These are phyloP conservation scores for Callyntrura sp. DNA, from an alignment of 2,888 invertebrate genomes.

Conservation along the genomic window DNA sequence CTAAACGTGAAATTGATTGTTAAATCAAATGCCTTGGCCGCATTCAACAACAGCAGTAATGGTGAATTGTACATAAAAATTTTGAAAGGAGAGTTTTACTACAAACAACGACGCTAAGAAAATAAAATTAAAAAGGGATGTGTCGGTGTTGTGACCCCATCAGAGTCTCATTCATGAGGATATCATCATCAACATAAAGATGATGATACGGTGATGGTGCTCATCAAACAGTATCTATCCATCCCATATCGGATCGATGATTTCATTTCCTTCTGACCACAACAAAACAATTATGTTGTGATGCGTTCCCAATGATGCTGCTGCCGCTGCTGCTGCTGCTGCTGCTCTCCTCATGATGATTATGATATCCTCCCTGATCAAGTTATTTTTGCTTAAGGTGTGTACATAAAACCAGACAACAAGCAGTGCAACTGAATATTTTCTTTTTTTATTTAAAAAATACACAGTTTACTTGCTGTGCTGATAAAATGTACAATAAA, in stretches of 20 bases:
- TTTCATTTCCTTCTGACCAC: conserved; percentile 75
- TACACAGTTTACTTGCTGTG: conserved; percentile 60
- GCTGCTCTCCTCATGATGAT: too few species aligned
- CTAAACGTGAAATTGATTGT: conserved; percentile 40
- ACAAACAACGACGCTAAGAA: neutral
- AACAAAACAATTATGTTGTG: conserved; percentile 45
- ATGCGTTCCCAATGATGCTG: too few species aligned
- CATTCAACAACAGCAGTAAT: neutral
- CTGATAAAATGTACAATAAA: conserved; percentile 43
- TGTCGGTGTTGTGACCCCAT: conserved; percentile 69
- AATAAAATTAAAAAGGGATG: conserved; percentile 56
- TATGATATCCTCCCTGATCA: conserved; percentile 63
- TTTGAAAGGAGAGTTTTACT: too few species aligned
- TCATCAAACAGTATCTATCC: conserved; percentile 42
- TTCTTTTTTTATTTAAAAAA: conserved; percentile 31
- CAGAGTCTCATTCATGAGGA: conserved; percentile 39
- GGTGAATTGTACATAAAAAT: neutral
- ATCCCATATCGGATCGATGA: conserved; percentile 75
- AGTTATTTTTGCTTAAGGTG: conserved; percentile 67
- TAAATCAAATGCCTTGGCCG: neutral
- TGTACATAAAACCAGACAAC: conserved; percentile 58
- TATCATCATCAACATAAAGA: conserved; percentile 14
- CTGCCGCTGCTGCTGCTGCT: conserved; percentile 11
- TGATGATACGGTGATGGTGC: conserved; percentile 5
- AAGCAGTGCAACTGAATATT: conserved; percentile 47